Percentiles rank a stretch among this genome's conserved stretches.
phyloP scores from a whole-genome alignment of 2,113 vertebrate species.

The Myodes glareolus region DNA sequence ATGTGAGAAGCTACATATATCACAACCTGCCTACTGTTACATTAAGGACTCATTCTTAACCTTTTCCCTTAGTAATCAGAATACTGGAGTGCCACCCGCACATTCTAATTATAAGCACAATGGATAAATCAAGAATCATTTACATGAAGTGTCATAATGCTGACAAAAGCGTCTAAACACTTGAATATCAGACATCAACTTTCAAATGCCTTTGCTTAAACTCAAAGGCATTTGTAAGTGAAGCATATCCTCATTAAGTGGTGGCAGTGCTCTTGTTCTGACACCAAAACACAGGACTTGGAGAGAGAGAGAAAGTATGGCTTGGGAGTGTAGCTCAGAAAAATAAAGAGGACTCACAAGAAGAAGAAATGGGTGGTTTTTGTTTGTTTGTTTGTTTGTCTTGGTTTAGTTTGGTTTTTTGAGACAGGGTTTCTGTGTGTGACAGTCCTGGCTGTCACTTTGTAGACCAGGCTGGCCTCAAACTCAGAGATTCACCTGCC shows the following conservation, averaged over 20 bases:
- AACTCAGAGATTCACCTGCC: no score
- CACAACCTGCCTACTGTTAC: neutral
- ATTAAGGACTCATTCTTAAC: slow-evolving; percentile 2
- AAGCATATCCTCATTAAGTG: neutral
- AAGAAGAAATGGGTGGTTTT: neutral
- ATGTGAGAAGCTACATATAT: neutral
- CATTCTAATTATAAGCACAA: neutral
- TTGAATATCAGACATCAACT: slow-evolving; percentile 8
- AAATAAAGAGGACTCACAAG: neutral
- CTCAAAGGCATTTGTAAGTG: slow-evolving; percentile 28
- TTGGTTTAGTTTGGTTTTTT: no score
- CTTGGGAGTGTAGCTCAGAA: neutral
- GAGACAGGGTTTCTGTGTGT: no score
- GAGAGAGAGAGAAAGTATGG: neutral
- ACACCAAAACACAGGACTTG: neutral
- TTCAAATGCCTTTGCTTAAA: slow-evolving; percentile 31
- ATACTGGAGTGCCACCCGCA: neutral
- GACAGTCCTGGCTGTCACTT: no score
- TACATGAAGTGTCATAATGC: neutral
- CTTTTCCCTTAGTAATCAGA: neutral
- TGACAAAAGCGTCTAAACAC: slow-evolving; percentile 27
- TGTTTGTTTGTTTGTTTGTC: no score
- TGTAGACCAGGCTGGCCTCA: no score
- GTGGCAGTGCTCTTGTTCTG: neutral
- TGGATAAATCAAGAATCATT: slow-evolving; percentile 20